Evolutionary conservation across 35 echinoderm and acorn worm genomes (phyloP).

Genomic region (Diadema setosum): DNA sequence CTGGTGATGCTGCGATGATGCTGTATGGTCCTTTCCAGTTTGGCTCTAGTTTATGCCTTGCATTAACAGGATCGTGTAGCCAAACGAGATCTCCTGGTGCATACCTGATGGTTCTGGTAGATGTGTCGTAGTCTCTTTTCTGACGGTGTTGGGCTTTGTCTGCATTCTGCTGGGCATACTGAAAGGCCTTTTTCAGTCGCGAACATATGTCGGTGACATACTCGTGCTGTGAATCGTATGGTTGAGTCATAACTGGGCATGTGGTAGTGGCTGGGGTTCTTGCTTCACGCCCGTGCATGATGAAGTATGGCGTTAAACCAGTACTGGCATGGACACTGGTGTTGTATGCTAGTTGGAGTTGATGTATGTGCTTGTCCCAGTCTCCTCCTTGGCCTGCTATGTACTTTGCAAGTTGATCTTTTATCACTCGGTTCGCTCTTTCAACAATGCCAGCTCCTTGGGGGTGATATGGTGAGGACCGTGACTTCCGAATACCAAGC

Average conservation of each 20-base stretch:
- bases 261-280: neutral
- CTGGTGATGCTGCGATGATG: neutral
- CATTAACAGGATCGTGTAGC: neutral
- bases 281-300: neutral
- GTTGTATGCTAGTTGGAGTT: neutral
- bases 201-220: neutral
- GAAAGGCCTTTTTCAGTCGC: neutral
- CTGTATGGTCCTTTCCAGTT: neutral
- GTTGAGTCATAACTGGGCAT: neutral
- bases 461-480: constrained; percentile 29
- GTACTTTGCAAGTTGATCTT: neutral
- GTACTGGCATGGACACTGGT: neutral
- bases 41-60: neutral
- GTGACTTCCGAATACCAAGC: neutral
- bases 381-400: neutral
- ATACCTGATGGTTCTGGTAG: neutral
- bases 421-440: neutral
- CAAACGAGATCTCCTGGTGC: neutral
- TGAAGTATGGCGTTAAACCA: neutral
- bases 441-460: constrained; percentile 13
- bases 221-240: neutral
- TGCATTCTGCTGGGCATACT: neutral
- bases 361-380: neutral
- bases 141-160: neutral
- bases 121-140: neutral